A percentile compares a stretch with the other conserved stretches of the same genome.
These are phyloP conservation scores for Lynx canadensis DNA, from an alignment of 2,113 vertebrate species.

Conservation along the genomic window DNA sequence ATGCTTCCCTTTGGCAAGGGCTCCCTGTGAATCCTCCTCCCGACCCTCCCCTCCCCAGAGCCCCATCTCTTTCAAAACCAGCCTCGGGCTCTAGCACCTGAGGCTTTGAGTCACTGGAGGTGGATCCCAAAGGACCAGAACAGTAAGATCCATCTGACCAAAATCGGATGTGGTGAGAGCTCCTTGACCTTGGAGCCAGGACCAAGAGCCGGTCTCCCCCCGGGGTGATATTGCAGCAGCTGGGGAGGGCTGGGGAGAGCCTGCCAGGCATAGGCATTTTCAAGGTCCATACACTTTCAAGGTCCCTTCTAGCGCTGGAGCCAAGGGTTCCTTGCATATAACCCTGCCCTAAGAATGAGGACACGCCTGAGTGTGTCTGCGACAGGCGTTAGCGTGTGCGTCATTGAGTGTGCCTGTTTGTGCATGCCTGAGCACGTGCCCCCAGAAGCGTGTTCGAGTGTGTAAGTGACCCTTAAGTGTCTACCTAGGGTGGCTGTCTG, in stretches of 20 bases:
- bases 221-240: background rate
- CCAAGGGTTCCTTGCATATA: background rate
- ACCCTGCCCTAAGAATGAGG: background rate
- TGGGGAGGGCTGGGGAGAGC: background rate
- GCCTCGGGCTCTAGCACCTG: background rate
- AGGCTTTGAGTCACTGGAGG: background rate
- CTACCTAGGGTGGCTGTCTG: background rate
- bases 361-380: background rate
- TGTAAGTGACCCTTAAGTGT: background rate
- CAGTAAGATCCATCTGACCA: background rate
- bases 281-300: background rate
- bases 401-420: background rate
- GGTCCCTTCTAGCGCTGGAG: background rate
- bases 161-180: background rate
- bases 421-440: background rate
- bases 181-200: background rate
- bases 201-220: background rate
- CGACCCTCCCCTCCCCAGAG: background rate
- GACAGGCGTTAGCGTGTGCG: background rate
- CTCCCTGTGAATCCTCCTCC: background rate
- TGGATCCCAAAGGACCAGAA: background rate
- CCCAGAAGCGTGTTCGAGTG: background rate
- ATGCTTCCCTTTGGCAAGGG: slow-evolving; percentile 71
- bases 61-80: background rate
- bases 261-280: background rate